These are phyloP conservation scores for Meghimatium bilineatum DNA, from an alignment of 2,888 invertebrate genomes.

Conservation along the genomic window DNA sequence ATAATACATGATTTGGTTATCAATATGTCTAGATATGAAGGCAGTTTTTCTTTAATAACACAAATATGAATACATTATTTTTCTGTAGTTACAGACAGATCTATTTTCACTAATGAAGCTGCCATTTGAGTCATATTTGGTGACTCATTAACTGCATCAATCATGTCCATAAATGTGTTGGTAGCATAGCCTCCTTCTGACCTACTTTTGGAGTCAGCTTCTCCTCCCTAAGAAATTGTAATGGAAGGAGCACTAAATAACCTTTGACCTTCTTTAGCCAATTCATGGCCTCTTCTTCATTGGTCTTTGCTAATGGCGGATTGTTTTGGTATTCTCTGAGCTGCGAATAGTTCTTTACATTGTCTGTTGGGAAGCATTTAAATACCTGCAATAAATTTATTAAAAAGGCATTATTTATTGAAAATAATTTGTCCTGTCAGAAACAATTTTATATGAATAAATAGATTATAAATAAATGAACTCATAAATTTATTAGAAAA, in stretches of 20 bases:
- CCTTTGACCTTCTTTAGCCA: conserved; percentile 88
- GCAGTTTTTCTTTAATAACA: neutral
- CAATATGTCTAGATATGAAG: neutral
- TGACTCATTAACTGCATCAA: neutral
- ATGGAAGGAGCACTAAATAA: conserved; percentile 90
- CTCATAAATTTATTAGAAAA: too few relatives aligned
- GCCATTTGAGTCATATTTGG: neutral
- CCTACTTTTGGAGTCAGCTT: conserved; percentile 86
- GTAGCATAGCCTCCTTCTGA: conserved; percentile 94
- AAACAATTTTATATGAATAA: too few relatives aligned
- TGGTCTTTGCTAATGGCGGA: conserved; percentile 84
- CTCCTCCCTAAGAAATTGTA: conserved; percentile 92
- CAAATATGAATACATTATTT: neutral
- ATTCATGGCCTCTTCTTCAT: conserved; percentile 83
- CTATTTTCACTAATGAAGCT: neutral
- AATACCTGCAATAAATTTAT: conserved; percentile 84
- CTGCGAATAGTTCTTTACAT: conserved; percentile 86
- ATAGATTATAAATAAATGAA: too few relatives aligned
- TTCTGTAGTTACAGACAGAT: too few relatives aligned
- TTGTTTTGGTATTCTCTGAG: conserved; percentile 87
- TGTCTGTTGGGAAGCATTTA: conserved; percentile 91
- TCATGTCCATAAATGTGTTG: conserved; percentile 92
- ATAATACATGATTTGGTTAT: neutral
- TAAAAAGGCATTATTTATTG: too few relatives aligned
- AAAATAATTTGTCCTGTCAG: too few relatives aligned